Evolutionary conservation across 2,113 vertebrate species (phyloP).

Genomic region (Hirundichthys speculiger): DNA sequence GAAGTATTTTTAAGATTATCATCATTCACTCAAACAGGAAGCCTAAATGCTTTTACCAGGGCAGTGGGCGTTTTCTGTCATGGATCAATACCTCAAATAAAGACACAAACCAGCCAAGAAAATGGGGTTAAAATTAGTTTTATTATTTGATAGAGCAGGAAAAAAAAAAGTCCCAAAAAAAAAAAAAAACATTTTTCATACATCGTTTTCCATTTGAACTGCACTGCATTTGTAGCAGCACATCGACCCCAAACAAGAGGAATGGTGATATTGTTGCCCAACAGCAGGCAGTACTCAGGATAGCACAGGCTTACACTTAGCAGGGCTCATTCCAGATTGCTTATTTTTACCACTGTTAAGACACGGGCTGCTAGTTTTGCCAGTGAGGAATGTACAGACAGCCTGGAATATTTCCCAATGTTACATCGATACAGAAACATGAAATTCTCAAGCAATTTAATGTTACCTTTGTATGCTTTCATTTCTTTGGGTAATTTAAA

Average conservation of each 20-base stretch:
- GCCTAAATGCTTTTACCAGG: too few relatives aligned
- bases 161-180: conserved; percentile 55
- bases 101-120: conserved; percentile 7
- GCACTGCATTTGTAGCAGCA: conserved; percentile 40
- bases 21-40: too few relatives aligned
- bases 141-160: conserved; percentile 81
- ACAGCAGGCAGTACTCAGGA: conserved; percentile 72
- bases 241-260: conserved; percentile 65
- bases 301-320: conserved; percentile 65
- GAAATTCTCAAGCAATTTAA: conserved; percentile 5
- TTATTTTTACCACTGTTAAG: conserved; percentile 39
- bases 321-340: conserved; percentile 48
- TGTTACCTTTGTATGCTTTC: conserved; percentile 17
- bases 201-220: conserved; percentile 62
- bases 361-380: conserved; percentile 45
- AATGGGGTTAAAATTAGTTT: conserved; percentile 85
- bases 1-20: too few relatives aligned
- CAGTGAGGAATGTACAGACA: conserved; percentile 67
- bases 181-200: conserved; percentile 67
- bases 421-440: conserved; percentile 41
- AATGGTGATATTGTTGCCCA: conserved; percentile 77
- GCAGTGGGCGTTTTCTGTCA: too few relatives aligned
- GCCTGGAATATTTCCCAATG: conserved; percentile 49
- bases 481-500: conserved; percentile 25
- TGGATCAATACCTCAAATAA: not conserved